phyloP scores from a whole-genome alignment of 1,140 invertebrate species.

The Pemphigus obesinymphae region DNA sequence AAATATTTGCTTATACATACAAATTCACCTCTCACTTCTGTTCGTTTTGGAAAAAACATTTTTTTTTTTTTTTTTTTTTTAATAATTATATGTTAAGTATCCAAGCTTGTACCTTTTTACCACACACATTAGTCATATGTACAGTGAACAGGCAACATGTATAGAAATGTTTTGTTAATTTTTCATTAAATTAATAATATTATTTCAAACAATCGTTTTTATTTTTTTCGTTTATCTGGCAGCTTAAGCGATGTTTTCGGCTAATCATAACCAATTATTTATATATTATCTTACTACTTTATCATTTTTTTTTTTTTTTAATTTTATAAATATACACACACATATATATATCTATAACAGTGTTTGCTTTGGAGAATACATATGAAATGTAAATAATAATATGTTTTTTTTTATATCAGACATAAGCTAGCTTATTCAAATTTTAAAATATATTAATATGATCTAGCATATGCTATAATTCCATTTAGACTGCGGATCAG shows the following conservation, averaged over 20 bases:
- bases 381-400: not conserved
- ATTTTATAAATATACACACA: not conserved
- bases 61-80: not conserved
- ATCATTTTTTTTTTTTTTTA: not conserved
- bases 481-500: not conserved
- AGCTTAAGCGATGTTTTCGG: slow-evolving; percentile 40
- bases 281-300: slow-evolving; percentile 8
- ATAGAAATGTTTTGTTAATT: slow-evolving; percentile 40
- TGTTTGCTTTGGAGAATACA: slow-evolving; percentile 5
- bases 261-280: slow-evolving; percentile 32
- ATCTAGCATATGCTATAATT: not conserved
- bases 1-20: slow-evolving; percentile 41
- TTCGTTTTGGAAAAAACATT: slow-evolving; percentile 23
- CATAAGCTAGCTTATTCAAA: not conserved
- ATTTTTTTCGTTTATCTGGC: slow-evolving; percentile 25
- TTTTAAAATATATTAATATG: slow-evolving; percentile 16
- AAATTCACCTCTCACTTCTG: slow-evolving; percentile 41
- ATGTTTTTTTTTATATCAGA: not conserved
- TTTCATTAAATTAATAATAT: slow-evolving; percentile 40
- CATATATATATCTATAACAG: not conserved
- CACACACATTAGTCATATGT: slow-evolving; percentile 28
- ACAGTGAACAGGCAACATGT: slow-evolving; percentile 31
- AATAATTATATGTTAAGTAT: slow-evolving; percentile 33
- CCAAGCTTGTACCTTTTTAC: slow-evolving; percentile 38
- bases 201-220: slow-evolving; percentile 27